These are phyloP conservation scores for Bombycilla garrulus DNA, from an alignment of 2,113 vertebrate species.

Conservation along the genomic window DNA sequence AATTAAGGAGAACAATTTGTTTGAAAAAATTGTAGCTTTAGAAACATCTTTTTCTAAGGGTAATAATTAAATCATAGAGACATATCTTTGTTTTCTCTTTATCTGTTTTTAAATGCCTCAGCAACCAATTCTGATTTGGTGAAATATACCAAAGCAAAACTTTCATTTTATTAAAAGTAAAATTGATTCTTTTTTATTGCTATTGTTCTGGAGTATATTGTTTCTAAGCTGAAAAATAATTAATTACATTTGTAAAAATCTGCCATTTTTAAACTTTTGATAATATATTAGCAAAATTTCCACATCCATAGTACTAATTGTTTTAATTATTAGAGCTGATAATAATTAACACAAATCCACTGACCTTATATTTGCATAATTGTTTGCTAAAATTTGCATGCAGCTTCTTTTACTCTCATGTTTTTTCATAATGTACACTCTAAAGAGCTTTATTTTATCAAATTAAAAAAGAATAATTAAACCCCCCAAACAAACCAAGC, in stretches of 20 bases:
- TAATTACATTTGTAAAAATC: not conserved
- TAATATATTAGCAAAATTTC: not conserved
- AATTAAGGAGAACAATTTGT: not conserved
- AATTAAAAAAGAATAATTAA: not conserved
- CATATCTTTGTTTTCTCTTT: not conserved
- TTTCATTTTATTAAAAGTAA: not conserved
- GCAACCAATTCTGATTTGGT: not conserved
- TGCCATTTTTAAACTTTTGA: not conserved
- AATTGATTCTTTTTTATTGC: not conserved
- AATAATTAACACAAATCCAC: not conserved
- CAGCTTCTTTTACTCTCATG: not conserved
- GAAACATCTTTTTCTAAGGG: not conserved
- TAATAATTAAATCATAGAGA: not conserved
- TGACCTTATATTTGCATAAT: not conserved
- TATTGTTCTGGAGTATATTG: not conserved
- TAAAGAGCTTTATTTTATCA: not conserved
- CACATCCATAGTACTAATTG: not conserved
- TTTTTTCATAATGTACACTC: not conserved
- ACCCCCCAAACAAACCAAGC: not conserved
- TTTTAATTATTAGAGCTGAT: not conserved
- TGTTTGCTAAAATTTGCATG: not conserved
- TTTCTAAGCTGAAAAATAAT: not conserved
- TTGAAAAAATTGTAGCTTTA: not conserved
- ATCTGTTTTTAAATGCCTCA: not conserved
- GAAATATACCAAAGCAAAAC: not conserved